Evolutionary conservation across 1,140 invertebrate genomes (phyloP).

Genomic region (Drosophila saltans): DNA sequence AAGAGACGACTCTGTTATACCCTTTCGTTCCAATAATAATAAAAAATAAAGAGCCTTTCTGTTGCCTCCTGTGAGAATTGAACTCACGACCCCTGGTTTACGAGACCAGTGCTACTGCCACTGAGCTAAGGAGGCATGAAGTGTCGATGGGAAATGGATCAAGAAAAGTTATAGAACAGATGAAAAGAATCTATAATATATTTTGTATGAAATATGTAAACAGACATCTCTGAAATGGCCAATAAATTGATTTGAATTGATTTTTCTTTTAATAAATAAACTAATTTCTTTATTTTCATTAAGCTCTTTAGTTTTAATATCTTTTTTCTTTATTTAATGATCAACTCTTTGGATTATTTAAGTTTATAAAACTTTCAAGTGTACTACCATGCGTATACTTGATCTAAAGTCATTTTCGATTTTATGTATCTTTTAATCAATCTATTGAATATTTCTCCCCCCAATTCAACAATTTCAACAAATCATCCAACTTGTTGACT

Average conservation of each 20-base stretch:
- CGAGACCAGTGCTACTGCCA: slow-evolving; percentile 91
- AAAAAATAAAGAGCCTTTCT: background rate
- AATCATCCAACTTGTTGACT: background rate
- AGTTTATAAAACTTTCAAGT: too few species aligned
- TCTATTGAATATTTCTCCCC: background rate
- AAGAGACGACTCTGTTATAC: background rate
- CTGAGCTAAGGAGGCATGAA: slow-evolving; percentile 2
- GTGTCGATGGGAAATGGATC: too few species aligned
- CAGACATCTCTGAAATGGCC: too few species aligned
- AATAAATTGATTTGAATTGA: too few species aligned
- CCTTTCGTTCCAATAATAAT: background rate
- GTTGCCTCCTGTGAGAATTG: slow-evolving; percentile 87
- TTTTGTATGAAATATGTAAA: too few species aligned
- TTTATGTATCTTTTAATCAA: background rate
- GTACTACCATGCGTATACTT: background rate
- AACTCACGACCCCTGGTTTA: slow-evolving; percentile 96
- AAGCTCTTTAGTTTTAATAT: too few species aligned
- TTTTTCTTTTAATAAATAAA: too few species aligned
- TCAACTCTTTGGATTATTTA: background rate
- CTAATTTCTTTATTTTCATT: too few species aligned
- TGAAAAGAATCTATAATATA: too few species aligned
- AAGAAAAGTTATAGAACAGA: too few species aligned
- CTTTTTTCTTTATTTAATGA: too few species aligned
- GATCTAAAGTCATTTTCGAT: background rate
- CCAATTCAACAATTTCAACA: background rate